phyloP scores from a whole-genome alignment of 2,888 invertebrate species.

The Thymelicus sylvestris region DNA sequence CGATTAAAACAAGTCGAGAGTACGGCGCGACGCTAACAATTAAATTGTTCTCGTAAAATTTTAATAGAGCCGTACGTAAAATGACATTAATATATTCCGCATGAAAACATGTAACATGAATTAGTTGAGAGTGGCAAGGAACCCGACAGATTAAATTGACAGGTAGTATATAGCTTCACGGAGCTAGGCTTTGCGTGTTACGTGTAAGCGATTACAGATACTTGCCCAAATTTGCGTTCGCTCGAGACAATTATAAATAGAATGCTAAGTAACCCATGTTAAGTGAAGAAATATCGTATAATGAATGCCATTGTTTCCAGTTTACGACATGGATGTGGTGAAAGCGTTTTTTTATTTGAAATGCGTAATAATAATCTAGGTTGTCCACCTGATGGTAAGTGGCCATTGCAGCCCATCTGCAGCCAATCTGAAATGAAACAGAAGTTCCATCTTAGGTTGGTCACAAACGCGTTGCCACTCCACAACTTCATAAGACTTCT shows the following conservation, averaged over 20 bases:
- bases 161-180: conserved; percentile 68
- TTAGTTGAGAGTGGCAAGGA: conserved; percentile 65
- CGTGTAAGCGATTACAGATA: conserved; percentile 83
- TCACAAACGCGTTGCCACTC: conserved; percentile 38
- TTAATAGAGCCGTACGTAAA: conserved; percentile 21
- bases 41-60: conserved; percentile 16
- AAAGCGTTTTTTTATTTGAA: conserved; percentile 23
- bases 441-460: conserved; percentile 39
- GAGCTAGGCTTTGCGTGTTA: conserved; percentile 82
- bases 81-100: conserved; percentile 48
- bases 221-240: conserved; percentile 70
- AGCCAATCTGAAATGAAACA: conserved; percentile 39
- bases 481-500: conserved; percentile 6
- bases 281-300: conserved; percentile 1
- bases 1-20: conserved; percentile 5
- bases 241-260: conserved; percentile 62
- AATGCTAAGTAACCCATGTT: conserved; percentile 38
- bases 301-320: conserved; percentile 18
- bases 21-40: conserved; percentile 4
- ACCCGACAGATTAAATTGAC: conserved; percentile 72
- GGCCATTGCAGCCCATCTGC: conserved; percentile 39
- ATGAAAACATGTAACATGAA: conserved; percentile 72
- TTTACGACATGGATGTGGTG: conserved; percentile 38
- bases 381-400: conserved; percentile 39
- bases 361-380: conserved; percentile 29